Percentiles rank a stretch among this genome's conserved stretches.
Conservation (phyloP, 2,888 invertebrate genomes). For the Aromia moschata region DNA sequence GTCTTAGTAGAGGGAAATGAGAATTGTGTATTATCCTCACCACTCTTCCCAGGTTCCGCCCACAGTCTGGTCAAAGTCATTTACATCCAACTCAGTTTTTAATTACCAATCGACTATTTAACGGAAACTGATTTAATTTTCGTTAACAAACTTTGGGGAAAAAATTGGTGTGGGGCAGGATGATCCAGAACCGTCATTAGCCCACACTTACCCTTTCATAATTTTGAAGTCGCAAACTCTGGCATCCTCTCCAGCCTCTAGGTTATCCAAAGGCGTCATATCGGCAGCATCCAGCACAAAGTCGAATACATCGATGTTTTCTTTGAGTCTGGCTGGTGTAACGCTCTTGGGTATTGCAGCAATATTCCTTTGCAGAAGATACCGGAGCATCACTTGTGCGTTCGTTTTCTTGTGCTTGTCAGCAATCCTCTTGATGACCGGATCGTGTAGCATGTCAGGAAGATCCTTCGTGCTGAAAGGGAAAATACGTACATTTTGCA, state of each 20-base stretch:
- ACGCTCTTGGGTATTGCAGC: slow-evolving; percentile 85
- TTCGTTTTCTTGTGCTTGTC: slow-evolving; percentile 71
- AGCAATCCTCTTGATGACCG: slow-evolving; percentile 66
- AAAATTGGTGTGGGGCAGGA: too few relatives aligned
- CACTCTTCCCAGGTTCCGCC: too few relatives aligned
- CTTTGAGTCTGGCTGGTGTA: slow-evolving; percentile 72
- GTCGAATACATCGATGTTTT: slow-evolving; percentile 79
- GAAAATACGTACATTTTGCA: too few relatives aligned
- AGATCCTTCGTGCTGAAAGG: slow-evolving; percentile 64
- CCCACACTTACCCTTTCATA: too few relatives aligned
- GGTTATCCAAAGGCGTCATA: slow-evolving; percentile 66
- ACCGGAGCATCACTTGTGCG: slow-evolving; percentile 77
- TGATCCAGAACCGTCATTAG: too few relatives aligned
- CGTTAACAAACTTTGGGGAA: too few relatives aligned
- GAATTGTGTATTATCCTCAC: too few relatives aligned
- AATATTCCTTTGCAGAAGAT: slow-evolving; percentile 74
- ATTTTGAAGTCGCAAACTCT: slow-evolving; percentile 73
- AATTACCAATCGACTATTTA: too few relatives aligned
- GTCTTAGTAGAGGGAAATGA: too few relatives aligned
- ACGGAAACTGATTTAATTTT: too few relatives aligned
- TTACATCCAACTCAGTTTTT: too few relatives aligned
- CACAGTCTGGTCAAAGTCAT: too few relatives aligned
- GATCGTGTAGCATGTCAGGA: slow-evolving; percentile 71
- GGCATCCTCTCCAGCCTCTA: slow-evolving; percentile 72
- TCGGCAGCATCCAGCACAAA: slow-evolving; percentile 72